Evolutionary conservation across 2,888 invertebrate genomes (phyloP).

Genomic region (Laspeyria flexula): DNA sequence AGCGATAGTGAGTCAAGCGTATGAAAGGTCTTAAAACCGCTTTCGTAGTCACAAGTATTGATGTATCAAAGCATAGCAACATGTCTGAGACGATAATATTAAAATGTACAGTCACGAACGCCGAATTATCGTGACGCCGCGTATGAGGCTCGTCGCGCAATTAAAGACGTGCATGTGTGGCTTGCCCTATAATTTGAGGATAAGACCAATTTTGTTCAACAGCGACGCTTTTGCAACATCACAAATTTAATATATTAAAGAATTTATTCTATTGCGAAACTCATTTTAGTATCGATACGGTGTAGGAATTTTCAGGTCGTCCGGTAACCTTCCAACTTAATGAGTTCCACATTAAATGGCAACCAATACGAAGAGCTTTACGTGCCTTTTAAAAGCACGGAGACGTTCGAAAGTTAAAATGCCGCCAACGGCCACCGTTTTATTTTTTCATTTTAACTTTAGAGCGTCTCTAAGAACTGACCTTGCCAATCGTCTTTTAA

Average conservation of each 20-base stretch:
- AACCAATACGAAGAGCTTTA: too few species aligned
- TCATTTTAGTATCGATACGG: too few species aligned
- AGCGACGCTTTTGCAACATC: conserved; percentile 35
- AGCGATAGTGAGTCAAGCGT: not conserved
- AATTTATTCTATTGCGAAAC: conserved; percentile 2
- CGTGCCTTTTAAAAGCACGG: too few species aligned
- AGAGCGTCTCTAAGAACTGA: too few species aligned
- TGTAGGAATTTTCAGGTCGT: too few species aligned
- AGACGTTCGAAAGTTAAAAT: too few species aligned
- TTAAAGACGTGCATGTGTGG: conserved; percentile 50
- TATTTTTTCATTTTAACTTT: too few species aligned
- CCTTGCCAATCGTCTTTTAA: too few species aligned
- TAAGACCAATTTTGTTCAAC: conserved; percentile 30
- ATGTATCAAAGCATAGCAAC: conserved; percentile 78
- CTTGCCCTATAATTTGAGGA: conserved; percentile 41
- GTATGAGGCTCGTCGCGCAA: conserved; percentile 51
- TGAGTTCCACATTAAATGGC: too few species aligned
- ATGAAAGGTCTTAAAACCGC: conserved; percentile 19
- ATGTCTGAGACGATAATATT: conserved; percentile 65
- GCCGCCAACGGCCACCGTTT: too few species aligned
- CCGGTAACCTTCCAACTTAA: too few species aligned
- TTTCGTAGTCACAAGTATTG: conserved; percentile 56
- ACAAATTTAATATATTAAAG: conserved; percentile 34
- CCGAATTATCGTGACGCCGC: conserved; percentile 58
- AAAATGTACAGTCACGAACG: conserved; percentile 78